Conservation (phyloP, 2,797 vertebrate species). For the Odontamblyopus lacepedii region DNA sequence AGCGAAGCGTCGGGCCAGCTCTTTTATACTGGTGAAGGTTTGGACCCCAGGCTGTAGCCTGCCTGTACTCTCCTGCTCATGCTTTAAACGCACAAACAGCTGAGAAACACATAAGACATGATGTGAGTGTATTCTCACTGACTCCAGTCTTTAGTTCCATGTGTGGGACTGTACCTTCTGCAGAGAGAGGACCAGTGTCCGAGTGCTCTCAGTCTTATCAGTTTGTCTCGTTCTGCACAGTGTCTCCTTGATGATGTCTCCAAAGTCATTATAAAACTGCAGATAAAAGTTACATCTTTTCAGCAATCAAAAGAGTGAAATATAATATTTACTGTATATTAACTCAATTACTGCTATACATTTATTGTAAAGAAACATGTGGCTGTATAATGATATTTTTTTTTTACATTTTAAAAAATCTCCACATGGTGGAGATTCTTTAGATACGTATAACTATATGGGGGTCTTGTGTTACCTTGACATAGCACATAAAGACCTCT, state of each 20-base stretch:
- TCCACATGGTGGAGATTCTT: no score
- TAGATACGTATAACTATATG: no score
- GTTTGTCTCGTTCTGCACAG: constrained; percentile 83
- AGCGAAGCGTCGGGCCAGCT: constrained; percentile 89
- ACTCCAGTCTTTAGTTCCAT: background rate
- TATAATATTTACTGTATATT: no score
- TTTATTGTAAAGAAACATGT: no score
- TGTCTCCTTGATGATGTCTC: constrained; percentile 93
- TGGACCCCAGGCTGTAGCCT: constrained; percentile 72
- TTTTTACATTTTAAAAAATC: background rate
- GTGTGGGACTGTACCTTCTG: constrained; percentile 80
- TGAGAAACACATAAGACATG: constrained; percentile 47
- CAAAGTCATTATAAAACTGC: constrained; percentile 84
- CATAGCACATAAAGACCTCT: constrained; percentile 86
- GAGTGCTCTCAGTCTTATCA: constrained; percentile 85
- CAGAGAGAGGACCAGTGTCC: constrained; percentile 84
- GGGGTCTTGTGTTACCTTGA: constrained; percentile 79
- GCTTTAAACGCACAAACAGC: constrained; percentile 82
- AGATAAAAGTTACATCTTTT: background rate
- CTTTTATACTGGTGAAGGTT: constrained; percentile 89
- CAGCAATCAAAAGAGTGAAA: background rate
- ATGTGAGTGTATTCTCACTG: constrained; percentile 11
- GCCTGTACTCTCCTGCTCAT: constrained; percentile 74
- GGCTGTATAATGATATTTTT: no score
- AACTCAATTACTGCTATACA: no score